These are phyloP conservation scores for Drosophila emarginata DNA, from an alignment of 2,888 invertebrate genomes.

Conservation along the genomic window DNA sequence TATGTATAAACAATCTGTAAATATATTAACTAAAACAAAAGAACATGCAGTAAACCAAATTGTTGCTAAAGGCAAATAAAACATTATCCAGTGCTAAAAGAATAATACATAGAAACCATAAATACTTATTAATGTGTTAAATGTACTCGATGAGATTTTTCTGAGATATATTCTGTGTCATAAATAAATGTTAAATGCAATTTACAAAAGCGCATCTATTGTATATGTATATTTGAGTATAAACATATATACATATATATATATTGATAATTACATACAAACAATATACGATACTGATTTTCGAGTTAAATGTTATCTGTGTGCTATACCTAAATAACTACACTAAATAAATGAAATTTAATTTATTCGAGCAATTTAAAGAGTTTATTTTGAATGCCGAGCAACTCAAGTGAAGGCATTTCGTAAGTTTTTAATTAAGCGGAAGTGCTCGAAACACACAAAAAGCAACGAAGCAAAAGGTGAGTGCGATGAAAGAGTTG, in stretches of 20 bases:
- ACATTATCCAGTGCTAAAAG: conserved; percentile 41
- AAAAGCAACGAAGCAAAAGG: conserved; percentile 17
- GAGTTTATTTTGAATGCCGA: neutral
- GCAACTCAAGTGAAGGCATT: conserved; percentile 12
- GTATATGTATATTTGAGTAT: neutral
- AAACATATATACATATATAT: conserved; percentile 21
- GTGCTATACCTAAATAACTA: conserved; percentile 45
- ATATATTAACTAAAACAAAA: neutral
- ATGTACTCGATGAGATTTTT: conserved; percentile 33
- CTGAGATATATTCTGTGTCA: conserved; percentile 53
- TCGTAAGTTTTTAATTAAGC: conserved; percentile 36
- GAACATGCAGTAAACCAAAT: conserved; percentile 49
- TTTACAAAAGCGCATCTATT: conserved; percentile 21
- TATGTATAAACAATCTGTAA: conserved; percentile 23
- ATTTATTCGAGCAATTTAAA: conserved; percentile 48
- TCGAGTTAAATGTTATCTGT: conserved; percentile 59
- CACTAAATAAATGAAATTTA: conserved; percentile 57
- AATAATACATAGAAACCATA: conserved; percentile 2
- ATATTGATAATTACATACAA: conserved; percentile 20
- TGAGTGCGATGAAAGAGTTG: conserved; percentile 41
- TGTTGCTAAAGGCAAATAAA: conserved; percentile 51
- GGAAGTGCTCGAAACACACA: conserved; percentile 29
- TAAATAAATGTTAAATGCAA: conserved; percentile 41
- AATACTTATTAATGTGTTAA: conserved; percentile 57
- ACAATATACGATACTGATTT: conserved; percentile 39